Evolutionary conservation across 2,797 vertebrate species (phyloP), one percentile per base, ranked within the genome.

Genomic region (Sebastes diploproa): DNA sequence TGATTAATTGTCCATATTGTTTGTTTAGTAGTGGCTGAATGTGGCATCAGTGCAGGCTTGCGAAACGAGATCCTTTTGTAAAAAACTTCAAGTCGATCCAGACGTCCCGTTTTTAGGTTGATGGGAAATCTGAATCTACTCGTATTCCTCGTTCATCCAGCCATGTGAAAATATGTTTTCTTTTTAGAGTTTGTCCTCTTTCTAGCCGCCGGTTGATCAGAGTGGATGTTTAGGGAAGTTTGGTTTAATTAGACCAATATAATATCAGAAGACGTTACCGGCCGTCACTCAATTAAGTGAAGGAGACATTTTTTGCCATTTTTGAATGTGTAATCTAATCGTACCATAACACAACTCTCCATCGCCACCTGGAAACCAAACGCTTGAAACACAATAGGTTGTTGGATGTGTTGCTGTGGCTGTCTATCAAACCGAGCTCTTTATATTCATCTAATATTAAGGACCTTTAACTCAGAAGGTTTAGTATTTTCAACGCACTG

Each of bases 361-460:
- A 77, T 86, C 78, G 59, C 81, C 82, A 87, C 83, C 88, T 77
- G 80, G 86, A 90, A 91, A 91, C 89, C 90, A 81, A 89, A 90
- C 50, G 83, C 91, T 90, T 92, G 91, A 91, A 91, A 89, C 77
- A 34, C 60, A 85, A 90, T 86, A 75, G 81, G 80, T 83, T 71
- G 79, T 86, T 84, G 82, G 86, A 88, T 81, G 81, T 88, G 86
- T 89, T 84, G 83, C 83, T 83, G 88, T 89, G 86, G 91, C 88
- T 88, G 86, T 90, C 80, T 86, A 85, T 92, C 91, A 80, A 90
- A 86, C 87, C 73, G 29, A 89, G 87, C 87, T 91, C 90, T 92
- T 93, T 91, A 90, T 93, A 89, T 82, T 91, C 91, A 86, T 94
- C 86, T 89, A 89, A 91, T 89, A 88, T 93, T 90, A 90, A 88